Evolutionary conservation across 2,113 vertebrate species (phyloP).

Genomic region (Delphinapterus leucas): DNA sequence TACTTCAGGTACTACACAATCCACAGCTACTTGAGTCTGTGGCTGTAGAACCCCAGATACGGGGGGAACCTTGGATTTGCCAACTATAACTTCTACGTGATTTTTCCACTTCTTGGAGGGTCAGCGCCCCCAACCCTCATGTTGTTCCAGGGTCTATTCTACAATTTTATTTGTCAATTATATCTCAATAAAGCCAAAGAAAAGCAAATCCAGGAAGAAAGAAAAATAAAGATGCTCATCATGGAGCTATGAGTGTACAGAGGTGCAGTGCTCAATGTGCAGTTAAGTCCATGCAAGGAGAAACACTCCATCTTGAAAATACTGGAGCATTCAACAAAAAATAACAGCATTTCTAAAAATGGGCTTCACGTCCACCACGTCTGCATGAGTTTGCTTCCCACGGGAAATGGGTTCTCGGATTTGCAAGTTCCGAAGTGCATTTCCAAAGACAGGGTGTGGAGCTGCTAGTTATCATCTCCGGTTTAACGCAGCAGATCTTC

Average conservation of each 20-base stretch:
- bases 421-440: neutral
- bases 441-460: too few species aligned
- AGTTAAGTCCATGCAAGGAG: conserved; percentile 58
- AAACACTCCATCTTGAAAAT: conserved; percentile 33
- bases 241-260: neutral
- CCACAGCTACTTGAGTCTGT: neutral
- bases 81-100: neutral
- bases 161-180: neutral
- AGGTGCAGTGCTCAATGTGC: conserved; percentile 48
- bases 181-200: neutral
- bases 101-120: neutral
- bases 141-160: too few species aligned
- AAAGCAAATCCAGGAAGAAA: neutral
- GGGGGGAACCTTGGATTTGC: neutral
- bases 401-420: neutral
- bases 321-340: conserved; percentile 47
- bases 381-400: neutral
- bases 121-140: too few species aligned
- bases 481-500: neutral
- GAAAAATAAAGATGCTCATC: conserved; percentile 30
- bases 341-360: neutral
- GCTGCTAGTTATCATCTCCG: neutral
- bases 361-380: neutral
- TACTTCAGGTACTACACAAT: too few species aligned
- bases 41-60: neutral